These are phyloP conservation scores for Neria commutata DNA, from an alignment of 2,888 invertebrate genomes.

Conservation along the genomic window DNA sequence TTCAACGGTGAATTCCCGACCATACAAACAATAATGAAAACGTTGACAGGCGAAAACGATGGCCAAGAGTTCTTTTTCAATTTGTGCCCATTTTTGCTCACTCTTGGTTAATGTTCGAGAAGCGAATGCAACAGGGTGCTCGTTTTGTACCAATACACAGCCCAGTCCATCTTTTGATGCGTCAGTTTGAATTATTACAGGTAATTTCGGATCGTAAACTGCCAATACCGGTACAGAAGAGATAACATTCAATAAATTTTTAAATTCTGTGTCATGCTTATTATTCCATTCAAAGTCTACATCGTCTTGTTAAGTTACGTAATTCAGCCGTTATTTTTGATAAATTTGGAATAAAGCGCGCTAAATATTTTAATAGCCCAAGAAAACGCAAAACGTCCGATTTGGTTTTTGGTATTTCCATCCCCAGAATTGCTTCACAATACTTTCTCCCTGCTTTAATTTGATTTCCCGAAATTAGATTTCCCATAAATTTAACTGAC, in stretches of 20 bases:
- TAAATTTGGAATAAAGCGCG: constrained; percentile 33
- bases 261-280: constrained; percentile 27
- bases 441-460: constrained; percentile 27
- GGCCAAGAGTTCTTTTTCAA: constrained; percentile 56
- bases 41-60: constrained; percentile 46
- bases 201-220: constrained; percentile 31
- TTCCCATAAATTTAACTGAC: constrained; percentile 39
- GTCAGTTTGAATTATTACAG: constrained; percentile 45
- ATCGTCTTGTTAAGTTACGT: constrained; percentile 24
- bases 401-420: constrained; percentile 21
- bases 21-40: constrained; percentile 49
- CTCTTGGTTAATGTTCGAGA: constrained; percentile 42
- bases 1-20: constrained; percentile 34
- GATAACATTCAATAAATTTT: constrained; percentile 19
- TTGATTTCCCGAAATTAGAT: constrained; percentile 33
- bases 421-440: constrained; percentile 25
- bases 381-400: constrained; percentile 25
- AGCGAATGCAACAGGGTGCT: constrained; percentile 47
- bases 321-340: constrained; percentile 22
- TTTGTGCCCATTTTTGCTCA: constrained; percentile 52
- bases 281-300: constrained; percentile 24
- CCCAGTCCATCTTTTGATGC: constrained; percentile 40
- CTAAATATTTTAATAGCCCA: constrained; percentile 33
- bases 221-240: constrained; percentile 21
- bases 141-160: constrained; percentile 47